A percentile compares a stretch with the other conserved stretches of the same genome.
Conservation (phyloP, 2,113 vertebrate species). For the Ailurus styani region DNA sequence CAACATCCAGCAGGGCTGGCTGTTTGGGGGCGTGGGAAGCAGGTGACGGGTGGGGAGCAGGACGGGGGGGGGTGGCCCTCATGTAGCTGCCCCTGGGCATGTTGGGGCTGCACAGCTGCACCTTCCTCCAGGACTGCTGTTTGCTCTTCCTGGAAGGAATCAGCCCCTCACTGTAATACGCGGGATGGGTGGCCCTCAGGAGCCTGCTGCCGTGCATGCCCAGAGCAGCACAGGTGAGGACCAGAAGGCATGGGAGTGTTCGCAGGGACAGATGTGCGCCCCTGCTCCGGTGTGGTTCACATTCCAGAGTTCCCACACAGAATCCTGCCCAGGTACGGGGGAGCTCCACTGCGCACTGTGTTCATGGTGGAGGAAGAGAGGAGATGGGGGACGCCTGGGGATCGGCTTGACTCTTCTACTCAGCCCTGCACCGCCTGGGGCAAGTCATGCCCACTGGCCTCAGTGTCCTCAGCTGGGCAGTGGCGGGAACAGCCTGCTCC, state of each 20-base stretch:
- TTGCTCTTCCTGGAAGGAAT: background rate
- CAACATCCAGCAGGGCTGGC: background rate
- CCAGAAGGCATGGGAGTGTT: background rate
- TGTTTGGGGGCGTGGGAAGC: background rate
- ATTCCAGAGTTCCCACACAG: background rate
- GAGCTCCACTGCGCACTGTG: rapidly evolving
- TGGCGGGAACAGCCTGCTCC: no score
- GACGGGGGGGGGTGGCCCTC: background rate
- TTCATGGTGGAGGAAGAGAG: background rate
- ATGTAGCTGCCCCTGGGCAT: background rate
- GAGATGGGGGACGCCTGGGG: background rate
- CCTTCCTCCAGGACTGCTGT: background rate
- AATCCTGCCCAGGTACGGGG: background rate
- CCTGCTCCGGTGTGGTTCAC: background rate
- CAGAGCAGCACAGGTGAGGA: background rate
- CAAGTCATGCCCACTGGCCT: rapidly evolving
- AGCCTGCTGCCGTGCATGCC: background rate
- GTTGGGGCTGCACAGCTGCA: no score
- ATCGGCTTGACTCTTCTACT: background rate
- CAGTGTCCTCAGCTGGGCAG: background rate
- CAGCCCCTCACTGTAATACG: background rate
- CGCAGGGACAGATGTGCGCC: rapidly evolving
- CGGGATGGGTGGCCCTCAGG: background rate
- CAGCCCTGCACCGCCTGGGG: background rate
- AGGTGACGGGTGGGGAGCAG: background rate